Base-by-base conservation (phyloP, 2,113 vertebrate genomes). In the Heterocephalus glaber region DNA sequence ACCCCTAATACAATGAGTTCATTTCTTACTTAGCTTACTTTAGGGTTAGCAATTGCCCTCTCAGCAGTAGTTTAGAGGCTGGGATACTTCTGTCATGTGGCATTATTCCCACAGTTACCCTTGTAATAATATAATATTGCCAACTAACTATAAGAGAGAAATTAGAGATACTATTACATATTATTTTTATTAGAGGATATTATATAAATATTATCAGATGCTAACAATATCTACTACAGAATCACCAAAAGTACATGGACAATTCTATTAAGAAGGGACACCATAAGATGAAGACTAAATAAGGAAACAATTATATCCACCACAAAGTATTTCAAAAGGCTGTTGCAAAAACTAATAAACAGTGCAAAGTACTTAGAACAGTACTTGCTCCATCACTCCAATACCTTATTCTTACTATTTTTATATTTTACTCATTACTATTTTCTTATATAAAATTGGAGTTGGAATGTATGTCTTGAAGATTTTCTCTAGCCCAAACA, bases 371-470 rank as follows among this genome's bases (percentile, higher is more conserved):
- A n/a, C 6, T 24, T 41, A 81, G 12, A 35, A 60, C 11, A 52
- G 20, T 20, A 33, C 38, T 41, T 85, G 16, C 11, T 8, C 13
- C 13, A 24, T 76, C 24, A 17, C 11, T n/a, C 35, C 26, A 35
- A 7, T 82, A 68, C 68, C 76, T 26, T 76, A 1, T 41, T 44
- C 30, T 58, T 58, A 26, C 24, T 28, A 10, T 60, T 54, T 52
- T 72, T 85, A n/a, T 74, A 35, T 49, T 95, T 49, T 95, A 63
- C 26, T 66, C 19, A 63, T 94, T 56, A 61, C 10, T 76, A n/a
- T 3, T 90, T 35, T 47, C 26, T 83, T 56, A 63, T 16, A 63
- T 47, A 11, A 74, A 85, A 68, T 56, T 77, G 52, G 26, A 47
- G 13, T 90, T 79, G 54, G 12, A 72, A 58, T 86, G 19, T 2